phyloP scores from a whole-genome alignment of 2,797 vertebrate genomes.

The Gymnodraco acuticeps region DNA sequence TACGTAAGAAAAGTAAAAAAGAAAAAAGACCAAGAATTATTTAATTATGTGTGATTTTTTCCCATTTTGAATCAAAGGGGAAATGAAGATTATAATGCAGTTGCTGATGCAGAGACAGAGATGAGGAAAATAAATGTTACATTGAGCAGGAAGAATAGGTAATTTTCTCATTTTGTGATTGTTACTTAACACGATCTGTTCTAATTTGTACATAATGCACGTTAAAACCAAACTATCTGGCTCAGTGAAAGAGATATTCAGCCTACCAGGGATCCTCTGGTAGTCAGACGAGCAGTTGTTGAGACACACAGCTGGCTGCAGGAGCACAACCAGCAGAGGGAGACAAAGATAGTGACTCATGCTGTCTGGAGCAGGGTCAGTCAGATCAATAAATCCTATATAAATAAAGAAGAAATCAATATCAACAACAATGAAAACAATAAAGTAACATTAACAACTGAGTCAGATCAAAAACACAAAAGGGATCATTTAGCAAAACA shows the following conservation, averaged over 20 bases:
- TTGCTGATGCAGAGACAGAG: background rate
- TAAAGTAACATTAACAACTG: background rate
- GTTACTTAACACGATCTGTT: background rate
- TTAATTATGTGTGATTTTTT: background rate
- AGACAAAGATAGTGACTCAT: conserved; percentile 66
- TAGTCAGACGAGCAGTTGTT: conserved; percentile 82
- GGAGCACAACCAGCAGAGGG: conserved; percentile 70
- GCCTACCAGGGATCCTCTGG: conserved; percentile 78
- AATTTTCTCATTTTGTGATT: background rate
- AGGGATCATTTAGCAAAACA: background rate
- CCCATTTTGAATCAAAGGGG: background rate
- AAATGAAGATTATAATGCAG: background rate
- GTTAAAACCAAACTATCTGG: background rate
- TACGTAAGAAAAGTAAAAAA: conserved; percentile 33
- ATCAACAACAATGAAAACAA: background rate
- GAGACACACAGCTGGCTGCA: conserved; percentile 66
- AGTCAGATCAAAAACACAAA: background rate
- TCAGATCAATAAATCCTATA: conserved; percentile 6
- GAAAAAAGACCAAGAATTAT: background rate
- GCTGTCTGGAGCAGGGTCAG: conserved; percentile 14
- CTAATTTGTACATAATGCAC: background rate
- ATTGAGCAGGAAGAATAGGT: background rate
- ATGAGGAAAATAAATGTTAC: background rate
- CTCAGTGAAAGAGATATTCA: background rate
- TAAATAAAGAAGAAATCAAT: background rate